A percentile compares a stretch with the other conserved stretches of the same genome.
Evolutionary conservation across 1,140 invertebrate genomes (phyloP).

Genomic region (Trachymyrmex septentrionalis): DNA sequence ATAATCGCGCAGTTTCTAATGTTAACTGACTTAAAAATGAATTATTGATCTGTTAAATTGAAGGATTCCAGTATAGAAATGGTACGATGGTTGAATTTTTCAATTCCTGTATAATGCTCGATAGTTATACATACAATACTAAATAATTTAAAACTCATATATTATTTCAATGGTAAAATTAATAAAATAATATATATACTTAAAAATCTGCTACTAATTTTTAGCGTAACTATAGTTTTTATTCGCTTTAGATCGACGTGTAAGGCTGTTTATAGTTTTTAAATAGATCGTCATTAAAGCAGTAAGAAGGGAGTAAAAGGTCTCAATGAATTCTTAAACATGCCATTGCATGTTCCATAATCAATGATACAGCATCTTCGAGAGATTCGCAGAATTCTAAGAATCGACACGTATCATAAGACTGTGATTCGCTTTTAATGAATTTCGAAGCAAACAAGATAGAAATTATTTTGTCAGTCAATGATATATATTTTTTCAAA

Average conservation of each 20-base stretch:
- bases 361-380: slow-evolving; percentile 21
- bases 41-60: background rate
- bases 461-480: background rate
- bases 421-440: background rate
- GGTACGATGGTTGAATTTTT: background rate
- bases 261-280: background rate
- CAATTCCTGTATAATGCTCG: background rate
- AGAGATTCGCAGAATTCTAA: background rate
- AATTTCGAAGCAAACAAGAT: background rate
- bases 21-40: too few species aligned
- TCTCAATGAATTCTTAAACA: slow-evolving; percentile 10
- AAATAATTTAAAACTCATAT: background rate
- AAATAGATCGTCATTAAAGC: background rate
- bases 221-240: background rate
- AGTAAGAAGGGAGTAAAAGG: background rate
- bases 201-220: background rate
- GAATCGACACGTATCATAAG: slow-evolving; percentile 1
- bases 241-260: background rate
- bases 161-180: background rate
- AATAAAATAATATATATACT: background rate
- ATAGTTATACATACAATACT: background rate
- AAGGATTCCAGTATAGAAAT: background rate
- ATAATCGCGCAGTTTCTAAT: too few species aligned
- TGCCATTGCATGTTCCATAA: slow-evolving; percentile 17
- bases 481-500: background rate